Evolutionary conservation across 1,140 invertebrate genomes (phyloP), one percentile per base, ranked within the genome.

Genomic region (Sycophila sp.): DNA sequence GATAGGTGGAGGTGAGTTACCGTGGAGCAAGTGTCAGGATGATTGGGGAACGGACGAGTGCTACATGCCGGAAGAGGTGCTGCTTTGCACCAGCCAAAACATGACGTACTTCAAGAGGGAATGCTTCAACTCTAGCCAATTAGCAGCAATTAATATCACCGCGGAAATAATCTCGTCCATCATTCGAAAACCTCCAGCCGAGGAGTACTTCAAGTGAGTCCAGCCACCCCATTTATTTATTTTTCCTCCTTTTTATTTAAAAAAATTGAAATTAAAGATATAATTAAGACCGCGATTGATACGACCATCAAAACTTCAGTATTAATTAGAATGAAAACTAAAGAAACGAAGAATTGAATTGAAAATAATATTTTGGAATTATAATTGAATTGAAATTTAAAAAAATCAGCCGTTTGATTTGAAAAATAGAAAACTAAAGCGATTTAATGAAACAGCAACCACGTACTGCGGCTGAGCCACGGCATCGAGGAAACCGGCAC

Each of bases 201-300:
- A 95, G 80, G 93, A 95, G 83, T 95, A 94, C 81, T 95, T 95
- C 82, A 92, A 90, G 93, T 95, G 85, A 89, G 38, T 11, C 2
- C 15, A 24, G 17, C 3, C 22, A 47, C 13, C 22, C 3, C 10
- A 3, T 5, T 13, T 19, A 47, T 19, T 13, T 10, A 15, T 60
- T 40, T 59, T 53, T 19, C 34, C 6, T 38, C 60, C 28, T 47
- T 49, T 67, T 26, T 64, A 10, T 36, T 36, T 36, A 13, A 36
- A n/a, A n/a, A n/a, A n/a, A 13, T 13, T 36, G 34, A 36, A 36
- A 36, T 13, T 5, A 7, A 36, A 36, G 5, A 36, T 5, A 36
- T 36, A 36, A 13, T 36, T 36, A n/a, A n/a, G n/a, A n/a, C n/a
- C n/a, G n/a, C n/a, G n/a, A n/a, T n/a, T n/a, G n/a, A n/a, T n/a